A percentile compares a stretch with the other conserved stretches of the same genome.
Conservation (phyloP, 2,888 invertebrate species). For the Cartodere bifasciata region DNA sequence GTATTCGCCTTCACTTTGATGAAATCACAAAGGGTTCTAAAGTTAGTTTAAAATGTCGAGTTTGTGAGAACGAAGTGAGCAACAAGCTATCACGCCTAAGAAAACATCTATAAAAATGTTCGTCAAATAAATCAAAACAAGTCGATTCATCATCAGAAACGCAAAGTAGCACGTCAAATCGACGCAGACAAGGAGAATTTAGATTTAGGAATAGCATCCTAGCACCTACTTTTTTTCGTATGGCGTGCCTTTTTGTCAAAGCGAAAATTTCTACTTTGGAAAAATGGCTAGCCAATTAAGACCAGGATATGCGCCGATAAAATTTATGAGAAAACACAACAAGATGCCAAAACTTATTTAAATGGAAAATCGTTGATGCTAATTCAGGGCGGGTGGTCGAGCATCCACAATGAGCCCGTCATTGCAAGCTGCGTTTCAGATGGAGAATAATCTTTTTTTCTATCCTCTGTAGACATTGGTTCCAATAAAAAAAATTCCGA, state of each 20-base stretch:
- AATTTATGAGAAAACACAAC: conserved; percentile 4
- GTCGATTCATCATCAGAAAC: neutral
- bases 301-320: conserved; percentile 9
- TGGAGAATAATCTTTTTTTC: conserved; percentile 8
- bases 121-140: neutral
- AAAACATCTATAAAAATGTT: conserved; percentile 2
- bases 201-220: conserved; percentile 7
- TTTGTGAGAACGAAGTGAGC: conserved; percentile 1
- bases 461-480: conserved; percentile 7
- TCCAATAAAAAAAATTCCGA: conserved; percentile 7
- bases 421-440: conserved; percentile 8
- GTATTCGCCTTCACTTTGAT: conserved; percentile 1
- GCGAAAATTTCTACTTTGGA: conserved; percentile 8
- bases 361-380: conserved; percentile 8
- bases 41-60: neutral
- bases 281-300: conserved; percentile 5
- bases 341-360: conserved; percentile 7
- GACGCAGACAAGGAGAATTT: conserved; percentile 4
- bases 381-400: conserved; percentile 10
- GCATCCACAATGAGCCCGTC: conserved; percentile 8
- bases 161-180: neutral
- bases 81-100: neutral
- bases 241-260: conserved; percentile 9
- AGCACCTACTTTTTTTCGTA: conserved; percentile 10
- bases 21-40: neutral